A percentile compares a stretch with the other conserved stretches of the same genome.
Conservation (phyloP, 2,797 vertebrate species). For the Champsocephalus gunnari region DNA sequence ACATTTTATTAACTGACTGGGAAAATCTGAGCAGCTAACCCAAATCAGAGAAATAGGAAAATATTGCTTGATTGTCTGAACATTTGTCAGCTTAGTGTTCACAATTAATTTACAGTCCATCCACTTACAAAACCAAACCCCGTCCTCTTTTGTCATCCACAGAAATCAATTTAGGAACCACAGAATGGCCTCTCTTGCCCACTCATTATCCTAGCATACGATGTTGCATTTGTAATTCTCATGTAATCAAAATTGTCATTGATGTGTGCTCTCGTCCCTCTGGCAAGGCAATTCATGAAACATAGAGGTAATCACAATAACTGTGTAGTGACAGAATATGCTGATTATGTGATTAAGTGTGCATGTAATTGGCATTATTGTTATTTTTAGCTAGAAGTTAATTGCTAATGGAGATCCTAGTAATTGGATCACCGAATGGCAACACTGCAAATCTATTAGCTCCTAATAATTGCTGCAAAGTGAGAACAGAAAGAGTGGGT, state of each 20-base stretch:
- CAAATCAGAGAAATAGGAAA: conserved; percentile 77
- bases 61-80: conserved; percentile 77
- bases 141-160: conserved; percentile 77
- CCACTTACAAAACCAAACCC: conserved; percentile 79
- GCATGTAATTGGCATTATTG: conserved; percentile 91
- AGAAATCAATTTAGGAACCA: conserved; percentile 84
- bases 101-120: conserved; percentile 85
- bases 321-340: conserved; percentile 89
- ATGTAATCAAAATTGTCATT: conserved; percentile 84
- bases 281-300: conserved; percentile 87
- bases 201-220: conserved; percentile 78
- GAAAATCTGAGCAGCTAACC: conserved; percentile 68
- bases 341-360: conserved; percentile 91
- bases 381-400: conserved; percentile 92
- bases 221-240: conserved; percentile 83
- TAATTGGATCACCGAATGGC: conserved; percentile 90
- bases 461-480: conserved; percentile 89
- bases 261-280: conserved; percentile 86
- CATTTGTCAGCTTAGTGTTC: conserved; percentile 79
- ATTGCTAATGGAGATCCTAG: conserved; percentile 90
- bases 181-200: conserved; percentile 81
- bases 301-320: conserved; percentile 89
- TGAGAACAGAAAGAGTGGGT: conserved; percentile 87
- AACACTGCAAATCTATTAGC: conserved; percentile 90
- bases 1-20: conserved; percentile 69